Evolutionary conservation across 2,113 vertebrate genomes (phyloP).

Genomic region (Forbesichthys agassizii): DNA sequence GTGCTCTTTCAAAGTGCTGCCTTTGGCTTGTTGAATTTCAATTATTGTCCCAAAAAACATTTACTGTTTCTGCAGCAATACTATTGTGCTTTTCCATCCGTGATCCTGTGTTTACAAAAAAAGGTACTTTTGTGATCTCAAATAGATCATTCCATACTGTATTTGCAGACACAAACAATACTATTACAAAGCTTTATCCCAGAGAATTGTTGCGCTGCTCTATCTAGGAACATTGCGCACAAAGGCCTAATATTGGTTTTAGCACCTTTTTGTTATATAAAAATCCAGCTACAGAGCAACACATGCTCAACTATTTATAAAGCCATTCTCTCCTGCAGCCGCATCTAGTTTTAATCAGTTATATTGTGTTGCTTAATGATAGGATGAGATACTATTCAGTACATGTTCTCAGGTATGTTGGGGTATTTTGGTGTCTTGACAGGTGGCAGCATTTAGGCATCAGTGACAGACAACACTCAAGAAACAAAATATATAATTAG

Average conservation of each 20-base stretch:
- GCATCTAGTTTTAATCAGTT: background rate
- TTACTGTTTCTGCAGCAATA: slow-evolving; percentile 14
- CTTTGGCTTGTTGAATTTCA: slow-evolving; percentile 45
- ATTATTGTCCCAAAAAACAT: slow-evolving; percentile 27
- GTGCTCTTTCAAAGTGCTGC: slow-evolving; percentile 23
- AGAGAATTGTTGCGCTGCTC: background rate
- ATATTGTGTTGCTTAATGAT: too few species aligned
- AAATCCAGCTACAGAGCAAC: too few species aligned
- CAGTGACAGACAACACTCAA: too few species aligned
- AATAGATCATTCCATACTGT: slow-evolving; percentile 4
- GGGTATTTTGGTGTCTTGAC: too few species aligned
- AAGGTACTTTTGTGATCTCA: background rate
- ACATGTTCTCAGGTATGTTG: too few species aligned
- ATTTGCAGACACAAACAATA: background rate
- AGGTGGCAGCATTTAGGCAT: too few species aligned
- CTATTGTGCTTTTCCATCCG: background rate
- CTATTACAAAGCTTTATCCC: background rate
- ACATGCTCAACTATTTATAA: too few species aligned
- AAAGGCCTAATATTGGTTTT: too few species aligned
- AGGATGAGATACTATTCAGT: background rate
- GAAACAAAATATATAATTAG: too few species aligned
- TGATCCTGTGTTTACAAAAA: slow-evolving; percentile 7
- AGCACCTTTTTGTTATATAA: too few species aligned
- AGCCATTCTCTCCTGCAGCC: too few species aligned
- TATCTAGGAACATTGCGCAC: too few species aligned